phyloP scores from a whole-genome alignment of 2,113 vertebrate species.

The Hemiprocne comata region DNA sequence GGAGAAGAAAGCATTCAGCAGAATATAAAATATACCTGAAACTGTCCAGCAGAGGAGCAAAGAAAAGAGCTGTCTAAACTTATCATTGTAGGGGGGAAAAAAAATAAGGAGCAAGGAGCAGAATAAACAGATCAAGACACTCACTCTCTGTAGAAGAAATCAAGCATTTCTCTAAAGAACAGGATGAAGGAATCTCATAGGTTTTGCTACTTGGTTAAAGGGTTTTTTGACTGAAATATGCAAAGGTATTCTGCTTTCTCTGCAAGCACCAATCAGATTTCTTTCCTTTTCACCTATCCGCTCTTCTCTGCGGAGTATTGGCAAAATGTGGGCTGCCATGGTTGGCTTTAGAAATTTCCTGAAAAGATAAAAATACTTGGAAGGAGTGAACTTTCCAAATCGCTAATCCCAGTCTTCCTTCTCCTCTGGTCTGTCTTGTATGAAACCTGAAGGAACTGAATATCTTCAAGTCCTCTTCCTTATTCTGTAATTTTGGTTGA shows the following conservation, averaged over 20 bases:
- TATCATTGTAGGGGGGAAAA: background rate
- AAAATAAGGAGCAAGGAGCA: background rate
- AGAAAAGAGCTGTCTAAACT: background rate
- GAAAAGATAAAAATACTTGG: background rate
- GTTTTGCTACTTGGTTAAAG: background rate
- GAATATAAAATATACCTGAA: background rate
- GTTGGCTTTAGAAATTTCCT: background rate
- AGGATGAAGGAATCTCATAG: background rate
- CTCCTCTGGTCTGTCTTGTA: background rate
- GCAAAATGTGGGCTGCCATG: background rate
- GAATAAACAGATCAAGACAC: background rate
- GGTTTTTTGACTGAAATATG: background rate
- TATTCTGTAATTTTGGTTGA: background rate
- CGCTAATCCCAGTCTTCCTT: background rate
- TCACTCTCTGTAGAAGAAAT: background rate
- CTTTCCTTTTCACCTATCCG: background rate
- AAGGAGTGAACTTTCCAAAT: background rate
- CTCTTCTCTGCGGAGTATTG: background rate
- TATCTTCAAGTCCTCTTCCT: background rate
- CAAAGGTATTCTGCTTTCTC: background rate
- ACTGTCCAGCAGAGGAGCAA: background rate
- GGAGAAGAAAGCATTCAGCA: background rate
- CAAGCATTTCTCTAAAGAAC: background rate
- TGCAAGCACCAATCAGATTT: background rate
- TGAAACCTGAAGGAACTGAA: background rate